These are phyloP conservation scores for Brienomyrus longianalis DNA, from an alignment of 2,113 vertebrate genomes.

Conservation along the genomic window DNA sequence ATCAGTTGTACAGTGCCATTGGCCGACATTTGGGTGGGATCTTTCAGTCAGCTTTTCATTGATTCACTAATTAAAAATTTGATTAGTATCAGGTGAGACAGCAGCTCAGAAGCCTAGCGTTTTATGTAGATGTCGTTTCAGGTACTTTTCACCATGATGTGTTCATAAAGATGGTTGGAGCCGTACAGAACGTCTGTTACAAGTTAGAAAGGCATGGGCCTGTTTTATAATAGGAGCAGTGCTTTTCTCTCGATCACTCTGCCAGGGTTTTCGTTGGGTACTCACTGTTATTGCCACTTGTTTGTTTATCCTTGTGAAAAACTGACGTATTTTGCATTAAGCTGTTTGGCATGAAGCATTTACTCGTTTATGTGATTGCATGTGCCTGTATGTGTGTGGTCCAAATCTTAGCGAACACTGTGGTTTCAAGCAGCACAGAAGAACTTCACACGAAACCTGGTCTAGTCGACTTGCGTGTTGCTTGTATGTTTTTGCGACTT, in stretches of 20 bases:
- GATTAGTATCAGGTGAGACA: background rate
- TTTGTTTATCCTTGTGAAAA: background rate
- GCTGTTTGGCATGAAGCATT: background rate
- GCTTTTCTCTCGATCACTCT: background rate
- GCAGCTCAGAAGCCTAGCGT: background rate
- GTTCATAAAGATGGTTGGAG: background rate
- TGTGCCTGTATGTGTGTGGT: background rate
- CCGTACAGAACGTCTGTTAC: background rate
- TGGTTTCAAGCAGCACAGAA: background rate
- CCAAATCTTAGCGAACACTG: background rate
- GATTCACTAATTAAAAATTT: background rate
- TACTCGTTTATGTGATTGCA: background rate
- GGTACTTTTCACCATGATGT: background rate
- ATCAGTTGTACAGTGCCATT: background rate
- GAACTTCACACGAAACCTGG: conserved; percentile 9
- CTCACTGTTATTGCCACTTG: background rate
- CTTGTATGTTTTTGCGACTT: conserved; percentile 5
- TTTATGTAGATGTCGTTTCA: background rate
- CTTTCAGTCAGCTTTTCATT: background rate
- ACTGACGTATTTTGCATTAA: background rate
- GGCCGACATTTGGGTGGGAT: background rate
- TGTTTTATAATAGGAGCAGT: background rate
- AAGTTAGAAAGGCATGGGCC: background rate
- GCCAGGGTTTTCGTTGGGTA: background rate
- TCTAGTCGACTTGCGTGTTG: conserved; percentile 28